Evolutionary conservation across 2,113 vertebrate species (phyloP).

Genomic region (Solea solea): DNA sequence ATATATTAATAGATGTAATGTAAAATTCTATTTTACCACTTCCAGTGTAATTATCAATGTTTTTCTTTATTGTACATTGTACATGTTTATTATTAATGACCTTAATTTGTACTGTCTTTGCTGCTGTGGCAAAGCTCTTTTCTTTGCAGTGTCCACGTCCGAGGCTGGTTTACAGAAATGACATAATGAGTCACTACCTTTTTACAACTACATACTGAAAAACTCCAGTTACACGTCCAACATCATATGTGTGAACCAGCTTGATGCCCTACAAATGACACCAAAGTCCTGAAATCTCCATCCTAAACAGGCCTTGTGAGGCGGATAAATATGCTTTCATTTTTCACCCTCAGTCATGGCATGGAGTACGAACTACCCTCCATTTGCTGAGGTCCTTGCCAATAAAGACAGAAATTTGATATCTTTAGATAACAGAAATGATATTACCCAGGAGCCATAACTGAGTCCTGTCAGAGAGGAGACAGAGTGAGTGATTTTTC

Average conservation of each 20-base stretch:
- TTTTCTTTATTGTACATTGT: too few relatives aligned
- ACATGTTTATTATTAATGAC: too few relatives aligned
- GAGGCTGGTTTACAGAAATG: too few relatives aligned
- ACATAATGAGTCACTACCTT: too few relatives aligned
- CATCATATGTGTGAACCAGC: conserved; percentile 28
- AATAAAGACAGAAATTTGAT: conserved; percentile 84
- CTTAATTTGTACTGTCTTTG: too few relatives aligned
- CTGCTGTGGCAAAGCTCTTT: too few relatives aligned
- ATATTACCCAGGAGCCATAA: conserved; percentile 83
- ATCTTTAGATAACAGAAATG: conserved; percentile 84
- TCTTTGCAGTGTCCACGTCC: too few relatives aligned
- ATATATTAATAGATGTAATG: too few relatives aligned
- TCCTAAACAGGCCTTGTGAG: conserved; percentile 33
- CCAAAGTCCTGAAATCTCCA: conserved; percentile 32
- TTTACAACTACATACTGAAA: too few relatives aligned
- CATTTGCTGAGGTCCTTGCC: conserved; percentile 77
- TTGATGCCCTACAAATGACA: conserved; percentile 41
- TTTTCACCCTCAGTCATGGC: conserved; percentile 59
- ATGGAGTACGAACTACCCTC: conserved; percentile 55
- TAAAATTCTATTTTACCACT: too few relatives aligned
- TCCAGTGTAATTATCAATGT: too few relatives aligned
- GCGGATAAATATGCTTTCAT: conserved; percentile 65
- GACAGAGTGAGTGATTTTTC: conserved; percentile 82
- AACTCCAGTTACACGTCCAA: conserved; percentile 17
- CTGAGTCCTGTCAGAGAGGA: conserved; percentile 82